Base-by-base conservation (phyloP, 2,888 invertebrate species). In the Eupithecia inturbata region DNA sequence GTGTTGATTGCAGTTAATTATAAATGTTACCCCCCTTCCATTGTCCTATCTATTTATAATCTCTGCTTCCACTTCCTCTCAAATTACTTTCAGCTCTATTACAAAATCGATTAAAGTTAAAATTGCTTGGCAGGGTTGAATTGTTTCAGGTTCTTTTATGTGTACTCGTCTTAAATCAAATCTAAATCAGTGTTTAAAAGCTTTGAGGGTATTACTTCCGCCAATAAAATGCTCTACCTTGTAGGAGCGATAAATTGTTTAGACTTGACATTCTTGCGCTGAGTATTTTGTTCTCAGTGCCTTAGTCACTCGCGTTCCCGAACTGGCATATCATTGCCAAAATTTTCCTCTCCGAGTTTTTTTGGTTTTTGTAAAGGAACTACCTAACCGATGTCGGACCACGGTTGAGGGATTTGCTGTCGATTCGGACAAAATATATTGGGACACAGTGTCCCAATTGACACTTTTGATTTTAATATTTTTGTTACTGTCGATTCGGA, bases 1-100 rank as follows among this genome's bases (percentile, higher is more conserved):
- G 93, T 91, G 93, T 93, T 94, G 94, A 94, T 94, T 93, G 93
- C 94, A 94, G 94, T 94, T 94, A 94, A 94, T 94, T 94, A 94
- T 94, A 94, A 92, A 93, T 90, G 91, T 92, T 22, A 36, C 66
- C 92, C 92, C 73, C 92, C 92, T 91, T 89, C 88, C 87, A 92
- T 93, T 92, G 93, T 92, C 87, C 82, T 77, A 81, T 86, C 90
- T 93, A 92, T 92, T 92, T 91, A 88, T 84, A 87, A 78, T 76
- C 81, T 78, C 75, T 70, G 60, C 82, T 74, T 67, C 67, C 33
- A 19, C 36, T 28, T 16, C 2, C 36, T 68, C 62, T 9, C 68
- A 74, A 22, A 19, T 33, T 31, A 64, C 74, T 79, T 73, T 78
- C 70, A 67, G 68, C 79, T 78, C 74, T 84, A 77, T 62, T 0